Evolutionary conservation across 2,888 invertebrate genomes (phyloP), one percentile per base, ranked within the genome.

Genomic region (Iphiclides podalirius): DNA sequence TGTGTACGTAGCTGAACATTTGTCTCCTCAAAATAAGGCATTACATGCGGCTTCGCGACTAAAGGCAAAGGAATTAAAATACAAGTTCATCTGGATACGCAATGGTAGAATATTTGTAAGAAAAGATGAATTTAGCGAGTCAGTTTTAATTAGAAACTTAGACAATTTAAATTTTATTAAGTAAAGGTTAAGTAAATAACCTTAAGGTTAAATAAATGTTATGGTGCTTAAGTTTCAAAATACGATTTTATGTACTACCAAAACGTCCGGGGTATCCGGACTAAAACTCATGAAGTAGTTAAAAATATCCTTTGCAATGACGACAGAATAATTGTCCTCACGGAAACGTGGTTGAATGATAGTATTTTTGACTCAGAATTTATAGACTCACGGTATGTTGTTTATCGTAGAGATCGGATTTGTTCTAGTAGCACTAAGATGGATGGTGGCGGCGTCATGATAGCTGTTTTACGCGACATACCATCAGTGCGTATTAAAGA

Each of bases 191-290:
- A n/a, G n/a, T n/a, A n/a, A n/a, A n/a, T n/a, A n/a, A n/a, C n/a
- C n/a, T n/a, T n/a, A n/a, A n/a, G n/a, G n/a, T n/a, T n/a, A n/a
- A n/a, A n/a, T n/a, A n/a, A n/a, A n/a, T n/a, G n/a, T n/a, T n/a
- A n/a, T n/a, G n/a, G n/a, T n/a, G n/a, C n/a, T n/a, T n/a, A n/a
- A n/a, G n/a, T n/a, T n/a, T 31, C 11, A 47, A 35, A 47, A 40
- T 47, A 3, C 23, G 16, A n/a, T n/a, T n/a, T n/a, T 33, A 33
- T 53, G 6, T 52, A 46, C 31, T 52, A 52, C 8, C 48, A 54
- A 46, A 52, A 54, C 14, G 31, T 44, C 14, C 51, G 52, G 3
- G 52, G 51, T 7, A 31, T 52, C n/a, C 13, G 51, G 7, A 48
- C 51, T 1, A 54, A 54, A n/a, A 48, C 46, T 6, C 20, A 42